Evolutionary conservation across 2,888 invertebrate genomes (phyloP).

Genomic region (Microplitis manilae): DNA sequence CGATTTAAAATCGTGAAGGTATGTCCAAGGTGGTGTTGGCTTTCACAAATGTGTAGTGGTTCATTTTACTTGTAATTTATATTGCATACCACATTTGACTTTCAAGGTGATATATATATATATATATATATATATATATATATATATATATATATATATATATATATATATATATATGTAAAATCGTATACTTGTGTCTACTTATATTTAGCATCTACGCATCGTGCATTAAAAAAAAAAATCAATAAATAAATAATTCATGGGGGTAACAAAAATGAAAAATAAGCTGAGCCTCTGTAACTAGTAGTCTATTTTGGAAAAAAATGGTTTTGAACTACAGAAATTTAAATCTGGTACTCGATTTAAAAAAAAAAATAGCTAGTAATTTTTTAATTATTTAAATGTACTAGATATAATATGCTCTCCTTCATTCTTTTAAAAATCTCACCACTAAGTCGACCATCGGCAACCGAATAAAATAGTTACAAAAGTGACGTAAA

Average conservation of each 20-base stretch:
- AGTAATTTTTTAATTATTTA: too few species aligned
- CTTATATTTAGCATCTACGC: neutral
- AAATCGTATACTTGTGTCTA: neutral
- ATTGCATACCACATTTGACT: slow-evolving; percentile 34
- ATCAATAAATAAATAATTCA: neutral
- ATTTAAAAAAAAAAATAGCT: too few species aligned
- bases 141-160: neutral
- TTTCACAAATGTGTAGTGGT: slow-evolving; percentile 25
- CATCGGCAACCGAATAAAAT: too few species aligned
- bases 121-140: neutral
- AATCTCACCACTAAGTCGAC: too few species aligned
- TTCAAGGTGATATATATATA: slow-evolving; percentile 25
- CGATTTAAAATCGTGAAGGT: slow-evolving; percentile 30
- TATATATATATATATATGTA: neutral
- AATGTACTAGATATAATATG: too few species aligned
- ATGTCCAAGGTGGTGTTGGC: slow-evolving; percentile 32
- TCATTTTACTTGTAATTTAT: slow-evolving; percentile 7
- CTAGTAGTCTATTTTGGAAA: neutral
- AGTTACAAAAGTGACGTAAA: too few species aligned
- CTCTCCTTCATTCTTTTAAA: too few species aligned
- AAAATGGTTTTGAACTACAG: neutral
- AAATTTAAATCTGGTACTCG: too few species aligned
- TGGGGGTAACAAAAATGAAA: neutral
- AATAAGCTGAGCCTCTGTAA: neutral
- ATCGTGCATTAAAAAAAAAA: neutral